A percentile compares a stretch with the other conserved stretches of the same genome.
Evolutionary conservation across 1,140 invertebrate genomes (phyloP).

Genomic region (Galleria mellonella): DNA sequence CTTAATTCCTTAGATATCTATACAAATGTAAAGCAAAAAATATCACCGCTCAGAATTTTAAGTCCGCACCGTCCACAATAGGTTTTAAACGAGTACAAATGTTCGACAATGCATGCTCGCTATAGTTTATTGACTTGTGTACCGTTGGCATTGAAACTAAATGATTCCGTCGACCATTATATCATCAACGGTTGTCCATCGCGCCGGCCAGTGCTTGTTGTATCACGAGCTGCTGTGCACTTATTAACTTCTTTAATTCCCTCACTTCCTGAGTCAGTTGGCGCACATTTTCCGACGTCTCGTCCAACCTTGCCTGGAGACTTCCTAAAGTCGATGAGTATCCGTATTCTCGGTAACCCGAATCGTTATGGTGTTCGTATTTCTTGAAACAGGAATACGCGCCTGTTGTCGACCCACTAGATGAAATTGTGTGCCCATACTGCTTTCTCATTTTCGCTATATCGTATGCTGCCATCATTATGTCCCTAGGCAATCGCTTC

Average conservation of each 20-base stretch:
- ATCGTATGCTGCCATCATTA: slow-evolving; percentile 83
- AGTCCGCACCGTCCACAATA: slow-evolving; percentile 35
- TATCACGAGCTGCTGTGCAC: slow-evolving; percentile 65
- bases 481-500: slow-evolving; percentile 83
- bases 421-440: slow-evolving; percentile 79
- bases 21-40: slow-evolving; percentile 25
- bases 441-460: slow-evolving; percentile 83
- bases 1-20: slow-evolving; percentile 8
- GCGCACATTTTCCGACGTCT: slow-evolving; percentile 77
- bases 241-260: slow-evolving; percentile 77
- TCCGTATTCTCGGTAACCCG: slow-evolving; percentile 67
- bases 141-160: slow-evolving; percentile 67
- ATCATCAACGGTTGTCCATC: slow-evolving; percentile 60
- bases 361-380: slow-evolving; percentile 77
- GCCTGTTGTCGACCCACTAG: slow-evolving; percentile 74
- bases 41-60: slow-evolving; percentile 48
- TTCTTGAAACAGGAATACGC: slow-evolving; percentile 77
- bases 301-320: slow-evolving; percentile 77
- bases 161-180: slow-evolving; percentile 49
- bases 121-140: slow-evolving; percentile 65
- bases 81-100: slow-evolving; percentile 33
- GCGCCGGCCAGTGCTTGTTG: slow-evolving; percentile 60
- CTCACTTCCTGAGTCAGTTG: slow-evolving; percentile 77
- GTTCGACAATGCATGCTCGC: slow-evolving; percentile 40
- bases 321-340: slow-evolving; percentile 73